These are phyloP conservation scores for Sarcophaga subvicina DNA, from an alignment of 2,888 invertebrate genomes.

Conservation along the genomic window DNA sequence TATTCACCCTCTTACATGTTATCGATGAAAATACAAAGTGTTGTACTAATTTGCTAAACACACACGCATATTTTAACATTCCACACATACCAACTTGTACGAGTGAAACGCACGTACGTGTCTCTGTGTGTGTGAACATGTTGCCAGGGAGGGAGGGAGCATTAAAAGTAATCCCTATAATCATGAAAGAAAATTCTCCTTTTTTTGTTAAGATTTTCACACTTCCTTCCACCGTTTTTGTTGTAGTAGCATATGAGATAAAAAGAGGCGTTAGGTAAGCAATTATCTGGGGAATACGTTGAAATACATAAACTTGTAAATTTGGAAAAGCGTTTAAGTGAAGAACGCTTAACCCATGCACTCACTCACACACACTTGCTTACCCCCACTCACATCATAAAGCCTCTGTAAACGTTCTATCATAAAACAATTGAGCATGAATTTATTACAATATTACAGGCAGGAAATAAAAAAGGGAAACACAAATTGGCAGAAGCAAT, in stretches of 20 bases:
- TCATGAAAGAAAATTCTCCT: constrained; percentile 36
- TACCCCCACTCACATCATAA: background rate
- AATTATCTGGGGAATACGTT: constrained; percentile 28
- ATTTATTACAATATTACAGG: constrained; percentile 10
- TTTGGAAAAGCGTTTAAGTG: background rate
- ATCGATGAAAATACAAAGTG: background rate
- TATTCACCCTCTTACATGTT: background rate
- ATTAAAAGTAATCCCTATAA: constrained; percentile 47
- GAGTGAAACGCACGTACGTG: background rate
- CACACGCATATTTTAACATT: constrained; percentile 6
- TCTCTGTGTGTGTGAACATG: background rate
- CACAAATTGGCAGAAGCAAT: constrained; percentile 17
- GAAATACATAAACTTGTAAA: background rate
- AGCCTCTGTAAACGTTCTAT: background rate
- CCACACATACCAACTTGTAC: background rate
- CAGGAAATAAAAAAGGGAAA: background rate
- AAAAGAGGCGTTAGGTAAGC: constrained; percentile 17
- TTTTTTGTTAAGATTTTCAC: constrained; percentile 5
- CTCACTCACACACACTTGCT: background rate
- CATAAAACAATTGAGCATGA: constrained; percentile 22
- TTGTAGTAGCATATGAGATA: background rate
- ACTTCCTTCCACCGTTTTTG: background rate
- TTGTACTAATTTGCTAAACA: constrained; percentile 35
- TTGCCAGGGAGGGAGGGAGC: background rate
- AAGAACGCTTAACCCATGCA: background rate